Percentiles rank a stretch among this genome's conserved stretches.
Conservation (phyloP, 1,140 invertebrate genomes). For the Nixonia krombeini region DNA sequence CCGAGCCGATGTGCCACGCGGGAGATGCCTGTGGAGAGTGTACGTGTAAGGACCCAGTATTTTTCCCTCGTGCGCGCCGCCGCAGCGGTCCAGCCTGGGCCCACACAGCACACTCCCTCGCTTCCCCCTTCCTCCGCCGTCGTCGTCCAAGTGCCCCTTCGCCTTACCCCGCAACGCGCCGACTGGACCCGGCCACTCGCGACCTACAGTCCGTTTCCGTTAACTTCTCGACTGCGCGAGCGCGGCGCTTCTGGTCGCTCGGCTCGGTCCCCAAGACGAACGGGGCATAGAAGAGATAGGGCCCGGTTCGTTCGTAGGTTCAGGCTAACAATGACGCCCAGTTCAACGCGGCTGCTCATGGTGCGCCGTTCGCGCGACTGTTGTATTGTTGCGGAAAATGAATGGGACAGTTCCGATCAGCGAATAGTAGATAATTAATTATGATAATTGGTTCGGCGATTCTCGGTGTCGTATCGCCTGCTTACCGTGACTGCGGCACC, state of each 20-base stretch:
- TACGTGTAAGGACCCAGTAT: slow-evolving; percentile 51
- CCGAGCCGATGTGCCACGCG: slow-evolving; percentile 22
- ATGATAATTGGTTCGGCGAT: no score
- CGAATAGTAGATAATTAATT: no score
- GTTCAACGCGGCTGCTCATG: slow-evolving; percentile 58
- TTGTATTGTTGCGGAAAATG: not conserved
- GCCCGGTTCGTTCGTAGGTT: slow-evolving; percentile 51
- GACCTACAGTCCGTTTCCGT: slow-evolving; percentile 39
- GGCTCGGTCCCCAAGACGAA: slow-evolving; percentile 52
- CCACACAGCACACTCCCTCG: slow-evolving; percentile 13
- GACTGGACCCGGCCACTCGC: slow-evolving; percentile 17
- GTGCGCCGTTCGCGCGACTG: not conserved
- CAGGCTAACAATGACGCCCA: slow-evolving; percentile 68
- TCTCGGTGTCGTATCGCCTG: no score
- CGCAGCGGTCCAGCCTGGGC: slow-evolving; percentile 50
- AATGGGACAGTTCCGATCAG: no score
- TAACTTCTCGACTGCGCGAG: slow-evolving; percentile 50
- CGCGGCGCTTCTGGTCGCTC: slow-evolving; percentile 14
- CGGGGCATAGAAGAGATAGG: slow-evolving; percentile 62
- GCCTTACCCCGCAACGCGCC: no score
- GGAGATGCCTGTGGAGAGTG: slow-evolving; percentile 53
- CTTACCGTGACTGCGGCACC: no score
- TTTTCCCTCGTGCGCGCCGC: slow-evolving; percentile 47
- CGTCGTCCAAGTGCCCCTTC: slow-evolving; percentile 20
- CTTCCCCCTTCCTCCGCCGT: slow-evolving; percentile 11